Base-by-base conservation (phyloP, 2,888 invertebrate genomes). In the Slavum lentiscoides region DNA sequence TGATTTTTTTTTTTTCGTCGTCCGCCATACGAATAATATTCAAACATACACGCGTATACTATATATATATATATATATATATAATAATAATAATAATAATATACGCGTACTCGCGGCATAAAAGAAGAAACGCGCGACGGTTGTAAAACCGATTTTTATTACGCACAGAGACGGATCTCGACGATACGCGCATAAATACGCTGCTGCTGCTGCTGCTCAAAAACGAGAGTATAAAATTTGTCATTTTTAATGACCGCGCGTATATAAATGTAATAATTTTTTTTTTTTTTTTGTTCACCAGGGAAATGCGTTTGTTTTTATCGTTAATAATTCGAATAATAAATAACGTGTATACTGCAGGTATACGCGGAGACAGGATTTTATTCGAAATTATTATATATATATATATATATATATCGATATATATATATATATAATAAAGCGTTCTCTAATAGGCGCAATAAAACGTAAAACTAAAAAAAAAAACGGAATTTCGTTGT, bases 151-250 rank as follows among this genome's bases (percentile, higher is more conserved):
- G 39, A 67, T 75, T 75, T 76, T 76, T 76, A 76, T 76, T 76
- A 30, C 30, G n/a, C n/a, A 30, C 30, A 4, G 30, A 37, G 68
- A 68, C 61, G 68, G 76, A 69, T 76, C 68, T 69, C 43, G 68
- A 69, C 49, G 76, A 75, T 75, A 66, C 30, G 30, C 30, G 30
- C 30, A 58, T 67, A 53, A 23, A 11, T 7, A 11, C 13, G 49
- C 49, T 8, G 55, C 11, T 55, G 19, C 19, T 19, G 19, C 5
- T 19, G 55, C 5, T 37, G 53, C 66, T 75, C 49, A 30, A 68
- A 76, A 76, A 76, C 76, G 76, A 76, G 59, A 69, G 68, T 61
- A 76, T 76, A 68, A 76, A 76, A 76, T 76, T 76, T 69, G 76
- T 76, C 76, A 76, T 76, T 76, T 76, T 76, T 76, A 76, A 76